A percentile compares a stretch with the other conserved stretches of the same genome.
Evolutionary conservation across 2,888 invertebrate species (phyloP).

Genomic region (Zele albiditarsus): DNA sequence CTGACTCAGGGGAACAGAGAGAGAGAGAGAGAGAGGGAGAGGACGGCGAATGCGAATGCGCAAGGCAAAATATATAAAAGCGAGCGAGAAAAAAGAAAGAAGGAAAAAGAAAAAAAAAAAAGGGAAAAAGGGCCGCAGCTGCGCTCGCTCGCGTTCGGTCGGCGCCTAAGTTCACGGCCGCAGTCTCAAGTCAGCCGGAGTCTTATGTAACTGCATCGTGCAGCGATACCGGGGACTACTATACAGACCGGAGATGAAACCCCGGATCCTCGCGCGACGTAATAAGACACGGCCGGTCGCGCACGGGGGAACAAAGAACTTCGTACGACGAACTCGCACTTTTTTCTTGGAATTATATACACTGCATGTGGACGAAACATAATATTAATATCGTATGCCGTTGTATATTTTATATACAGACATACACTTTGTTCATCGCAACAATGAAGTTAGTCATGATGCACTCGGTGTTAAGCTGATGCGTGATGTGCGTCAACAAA

Average conservation of each 20-base stretch:
- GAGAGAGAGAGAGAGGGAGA: not conserved
- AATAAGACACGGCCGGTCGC: constrained; percentile 42
- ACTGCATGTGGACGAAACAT: constrained; percentile 12
- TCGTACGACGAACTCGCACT: constrained; percentile 39
- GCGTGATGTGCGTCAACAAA: not conserved
- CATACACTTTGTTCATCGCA: not conserved
- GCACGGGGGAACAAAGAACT: constrained; percentile 37
- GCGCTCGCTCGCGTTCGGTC: constrained; percentile 57
- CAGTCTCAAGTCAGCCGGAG: constrained; percentile 56
- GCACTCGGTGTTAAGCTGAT: not conserved
- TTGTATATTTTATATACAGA: not conserved
- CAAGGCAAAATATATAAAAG: constrained; percentile 7
- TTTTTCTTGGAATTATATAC: constrained; percentile 17
- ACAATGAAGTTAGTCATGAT: not conserved
- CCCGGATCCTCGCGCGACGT: constrained; percentile 33
- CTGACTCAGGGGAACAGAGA: not conserved
- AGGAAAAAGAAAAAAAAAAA: constrained; percentile 35
- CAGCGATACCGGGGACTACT: constrained; percentile 41
- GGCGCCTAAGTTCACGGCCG: constrained; percentile 71
- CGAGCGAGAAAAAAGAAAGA: constrained; percentile 34
- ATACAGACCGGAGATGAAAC: constrained; percentile 36
- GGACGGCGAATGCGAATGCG: not conserved
- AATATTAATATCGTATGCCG: constrained; percentile 8
- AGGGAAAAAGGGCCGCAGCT: constrained; percentile 51
- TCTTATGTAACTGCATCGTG: constrained; percentile 46